A percentile compares a stretch with the other conserved stretches of the same genome.
Evolutionary conservation across 2,113 vertebrate genomes (phyloP).

Genomic region (Acrocephalus kingi): DNA sequence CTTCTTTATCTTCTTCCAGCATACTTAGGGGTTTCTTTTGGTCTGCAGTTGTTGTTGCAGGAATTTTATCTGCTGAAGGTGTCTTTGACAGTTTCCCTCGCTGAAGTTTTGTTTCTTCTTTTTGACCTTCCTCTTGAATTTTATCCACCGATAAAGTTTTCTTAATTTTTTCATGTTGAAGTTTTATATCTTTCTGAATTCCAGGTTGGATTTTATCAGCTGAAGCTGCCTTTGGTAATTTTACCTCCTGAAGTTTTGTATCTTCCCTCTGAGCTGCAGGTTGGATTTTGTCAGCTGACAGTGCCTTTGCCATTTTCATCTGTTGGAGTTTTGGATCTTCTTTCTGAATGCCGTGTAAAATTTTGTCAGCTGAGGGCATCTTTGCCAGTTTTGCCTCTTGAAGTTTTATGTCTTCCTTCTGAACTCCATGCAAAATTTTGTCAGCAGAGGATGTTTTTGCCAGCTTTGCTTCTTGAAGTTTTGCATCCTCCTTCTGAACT

Average conservation of each 20-base stretch:
- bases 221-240: conserved; percentile 35
- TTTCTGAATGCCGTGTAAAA: conserved; percentile 47
- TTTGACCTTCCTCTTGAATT: conserved; percentile 26
- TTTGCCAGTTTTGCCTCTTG: conserved; percentile 49
- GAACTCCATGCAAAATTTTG: conserved; percentile 37
- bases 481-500: conserved; percentile 36
- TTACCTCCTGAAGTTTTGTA: not conserved
- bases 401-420: conserved; percentile 34
- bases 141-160: conserved; percentile 41
- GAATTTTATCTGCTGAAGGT: conserved; percentile 48
- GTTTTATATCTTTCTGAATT: conserved; percentile 29
- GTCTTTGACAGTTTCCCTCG: conserved; percentile 34
- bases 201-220: conserved; percentile 52
- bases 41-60: not conserved
- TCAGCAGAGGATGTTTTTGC: conserved; percentile 58
- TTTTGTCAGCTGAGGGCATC: conserved; percentile 48
- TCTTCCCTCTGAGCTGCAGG: not conserved
- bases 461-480: conserved; percentile 42
- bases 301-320: conserved; percentile 48
- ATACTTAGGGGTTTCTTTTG: conserved; percentile 30
- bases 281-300: conserved; percentile 63
- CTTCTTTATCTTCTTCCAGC: conserved; percentile 23
- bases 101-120: conserved; percentile 30
- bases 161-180: not conserved
- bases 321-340: conserved; percentile 55